Conservation (phyloP, 2,797 vertebrate species). For the Avahi laniger region DNA sequence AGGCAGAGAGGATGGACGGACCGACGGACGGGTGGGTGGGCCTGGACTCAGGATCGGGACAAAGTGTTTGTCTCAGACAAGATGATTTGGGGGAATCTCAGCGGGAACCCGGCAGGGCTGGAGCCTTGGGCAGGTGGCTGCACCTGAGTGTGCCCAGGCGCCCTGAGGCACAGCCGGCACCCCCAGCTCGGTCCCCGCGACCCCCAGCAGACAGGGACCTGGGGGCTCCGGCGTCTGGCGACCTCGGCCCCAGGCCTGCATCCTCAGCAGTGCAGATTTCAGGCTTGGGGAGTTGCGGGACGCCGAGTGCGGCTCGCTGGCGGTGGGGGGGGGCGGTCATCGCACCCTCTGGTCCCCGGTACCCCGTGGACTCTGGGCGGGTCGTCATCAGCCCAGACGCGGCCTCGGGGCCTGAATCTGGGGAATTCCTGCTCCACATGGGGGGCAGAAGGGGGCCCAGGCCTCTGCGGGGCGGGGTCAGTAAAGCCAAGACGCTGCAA, state of each 20-base stretch:
- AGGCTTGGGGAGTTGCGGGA: not conserved
- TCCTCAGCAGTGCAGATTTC: not conserved
- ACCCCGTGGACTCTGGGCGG: no score
- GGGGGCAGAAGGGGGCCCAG: no score
- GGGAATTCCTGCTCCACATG: not conserved
- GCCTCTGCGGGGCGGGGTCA: not conserved
- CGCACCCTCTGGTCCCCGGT: not conserved
- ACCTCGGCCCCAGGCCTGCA: not conserved
- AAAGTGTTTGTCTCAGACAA: constrained; percentile 8
- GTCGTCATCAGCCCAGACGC: not conserved
- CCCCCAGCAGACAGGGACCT: not conserved
- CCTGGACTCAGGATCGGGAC: not conserved
- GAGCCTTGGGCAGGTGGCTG: not conserved
- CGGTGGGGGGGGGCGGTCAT: rapidly evolving
- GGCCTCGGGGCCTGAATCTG: no score
- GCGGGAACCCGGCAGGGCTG: not conserved
- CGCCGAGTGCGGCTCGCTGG: not conserved
- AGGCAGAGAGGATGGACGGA: constrained; percentile 34
- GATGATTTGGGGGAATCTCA: not conserved
- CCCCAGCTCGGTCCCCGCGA: not conserved
- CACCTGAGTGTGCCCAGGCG: not conserved
- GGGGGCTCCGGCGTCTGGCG: not conserved
- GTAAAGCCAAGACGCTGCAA: not conserved
- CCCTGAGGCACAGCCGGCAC: not conserved
- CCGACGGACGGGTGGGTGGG: not conserved